Evolutionary conservation across 2,888 invertebrate species (phyloP), one percentile per base, ranked within the genome.

Genomic region (Invenusta paracnida): DNA sequence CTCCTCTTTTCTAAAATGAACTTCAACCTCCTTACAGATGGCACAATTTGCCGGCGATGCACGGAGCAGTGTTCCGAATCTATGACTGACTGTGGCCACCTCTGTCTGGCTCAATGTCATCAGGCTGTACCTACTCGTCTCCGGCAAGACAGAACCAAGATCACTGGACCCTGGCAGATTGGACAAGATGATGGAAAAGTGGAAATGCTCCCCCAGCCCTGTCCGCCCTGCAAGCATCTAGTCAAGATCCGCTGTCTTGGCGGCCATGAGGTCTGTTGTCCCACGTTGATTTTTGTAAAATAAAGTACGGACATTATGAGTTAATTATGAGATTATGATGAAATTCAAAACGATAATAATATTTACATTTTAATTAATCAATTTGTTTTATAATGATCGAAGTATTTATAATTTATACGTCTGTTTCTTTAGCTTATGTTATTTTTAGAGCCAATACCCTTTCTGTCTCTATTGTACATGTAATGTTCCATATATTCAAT

Each of bases 31-130:
- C n/a, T 66, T 11, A 17, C n/a, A 82, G 82, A 82, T 13, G 27
- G 30, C 30, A 29, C n/a, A 93, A 94, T 89, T 90, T 94, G 83
- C 88, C 91, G 96, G 0, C 94, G 95, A 0, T 97, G 97, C 90
- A 93, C 92, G 87, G 94, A 95, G 89, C 92, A 93, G 67, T 97
- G 97, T 90, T 89, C n/a, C n/a, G n/a, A 89, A 81, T 84, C 86
- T 0, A 88, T 90, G 23, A 66, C 87, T 0, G 82, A 87, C 17
- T 91, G 91, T 88, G 79, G 86, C 13, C 91, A 91, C 87, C 67
- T 30, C 1, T 91, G 91, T 88, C 89, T 90, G 0, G 86, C 87
- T 0, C 82, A 85, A 25, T 91, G 91, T 88, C 91, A 91, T 87
- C 87, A 89, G 13, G 89, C 90, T 13, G 89, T 91, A 25, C 88